Base-by-base conservation (phyloP, 2,888 invertebrate genomes). In the Corbicula japonica region DNA sequence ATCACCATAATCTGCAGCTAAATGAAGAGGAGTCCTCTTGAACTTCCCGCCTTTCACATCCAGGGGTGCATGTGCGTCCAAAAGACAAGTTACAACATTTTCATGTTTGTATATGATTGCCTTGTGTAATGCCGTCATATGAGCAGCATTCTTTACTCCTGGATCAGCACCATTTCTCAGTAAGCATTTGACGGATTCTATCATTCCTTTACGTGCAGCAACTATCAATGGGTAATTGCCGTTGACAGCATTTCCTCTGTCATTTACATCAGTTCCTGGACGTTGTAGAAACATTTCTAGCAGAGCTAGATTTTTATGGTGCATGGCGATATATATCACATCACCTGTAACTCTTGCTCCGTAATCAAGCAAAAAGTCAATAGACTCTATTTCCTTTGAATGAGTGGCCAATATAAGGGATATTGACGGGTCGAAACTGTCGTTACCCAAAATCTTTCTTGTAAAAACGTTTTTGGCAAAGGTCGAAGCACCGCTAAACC, bases 161-260 rank as follows among this genome's bases (percentile, higher is more conserved):
- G 52, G 32, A n/a, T 62, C 54, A 28, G 52, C 62, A 12, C 58
- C 58, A 26, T 38, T 34, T 0, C 52, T 44, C 15, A 71, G 34
- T 10, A 71, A 30, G n/a, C 62, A 62, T 41, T 71, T 21, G 6
- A 71, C 71, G 1, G 44, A 62, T 28, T 62, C 23, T 3, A 3
- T 18, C 30, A 62, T 62, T 2, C 71, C 71, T 44, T 71, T 71
- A 35, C 62, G 41, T n/a, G 41, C 38, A 30, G 71, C 71, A 21
- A 62, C 62, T 41, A 71, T 71, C 21, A 71, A 5, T 8, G 62
- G 52, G 23, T 62, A 62, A 71, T 71, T 71, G n/a, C 71, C 71
- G 30, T 71, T 62, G n/a, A 50, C 32, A 1, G 35, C 32, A 21
- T 50, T 50, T 1, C 65, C 65, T 50, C 26, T 50, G 35, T 65